phyloP scores from a whole-genome alignment of 2,888 invertebrate species.

The Spodoptera littoralis region DNA sequence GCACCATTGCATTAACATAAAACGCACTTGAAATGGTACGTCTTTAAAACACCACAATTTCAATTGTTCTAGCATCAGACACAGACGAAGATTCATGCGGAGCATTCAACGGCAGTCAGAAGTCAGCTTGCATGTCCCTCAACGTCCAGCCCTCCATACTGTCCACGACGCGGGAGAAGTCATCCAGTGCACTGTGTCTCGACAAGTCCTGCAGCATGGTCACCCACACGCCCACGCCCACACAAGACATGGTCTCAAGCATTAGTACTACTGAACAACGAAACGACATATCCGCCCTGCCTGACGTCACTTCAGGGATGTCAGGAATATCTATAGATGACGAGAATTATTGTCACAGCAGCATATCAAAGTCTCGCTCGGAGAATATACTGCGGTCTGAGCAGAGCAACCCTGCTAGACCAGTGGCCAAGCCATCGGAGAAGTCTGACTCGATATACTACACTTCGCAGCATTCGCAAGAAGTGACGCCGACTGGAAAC shows the following conservation, averaged over 20 bases:
- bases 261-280: conserved; percentile 85
- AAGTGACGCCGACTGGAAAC: conserved; percentile 81
- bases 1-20: too few species aligned
- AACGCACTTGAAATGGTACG: too few species aligned
- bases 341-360: conserved; percentile 82
- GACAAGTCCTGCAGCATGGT: conserved; percentile 84
- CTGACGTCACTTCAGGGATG: conserved; percentile 85
- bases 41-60: too few species aligned
- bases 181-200: conserved; percentile 84
- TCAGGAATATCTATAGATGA: conserved; percentile 87
- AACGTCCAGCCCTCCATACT: conserved; percentile 83
- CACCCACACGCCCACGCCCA: conserved; percentile 86
- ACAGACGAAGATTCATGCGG: conserved; percentile 87
- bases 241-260: conserved; percentile 87
- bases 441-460: conserved; percentile 86
- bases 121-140: conserved; percentile 83
- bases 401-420: conserved; percentile 75
- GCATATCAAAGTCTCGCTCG: conserved; percentile 85
- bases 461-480: conserved; percentile 85
- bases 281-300: conserved; percentile 82
- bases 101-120: conserved; percentile 85
- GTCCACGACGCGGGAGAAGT: conserved; percentile 81
- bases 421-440: conserved; percentile 71
- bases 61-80: conserved; percentile 73
- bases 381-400: conserved; percentile 85